These are phyloP conservation scores for Stenoptilia bipunctidactyla DNA, from an alignment of 2,888 invertebrate species.

Conservation along the genomic window DNA sequence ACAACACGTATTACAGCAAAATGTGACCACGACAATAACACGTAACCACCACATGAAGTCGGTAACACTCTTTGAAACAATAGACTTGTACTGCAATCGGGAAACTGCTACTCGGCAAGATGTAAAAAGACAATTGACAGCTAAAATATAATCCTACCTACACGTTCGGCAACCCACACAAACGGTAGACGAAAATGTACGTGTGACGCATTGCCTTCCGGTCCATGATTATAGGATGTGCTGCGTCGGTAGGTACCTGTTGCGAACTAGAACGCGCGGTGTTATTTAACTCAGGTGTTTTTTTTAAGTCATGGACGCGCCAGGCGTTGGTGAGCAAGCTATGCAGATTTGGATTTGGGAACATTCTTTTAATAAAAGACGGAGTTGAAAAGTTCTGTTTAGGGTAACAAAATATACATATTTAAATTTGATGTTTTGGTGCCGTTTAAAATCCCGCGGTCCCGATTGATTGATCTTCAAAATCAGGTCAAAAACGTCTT, in stretches of 20 bases:
- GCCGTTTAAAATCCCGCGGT: too few relatives aligned
- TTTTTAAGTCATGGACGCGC: not conserved
- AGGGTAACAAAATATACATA: too few relatives aligned
- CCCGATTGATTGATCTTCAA: too few relatives aligned
- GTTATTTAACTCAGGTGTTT: not conserved
- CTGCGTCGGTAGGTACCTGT: conserved; percentile 23
- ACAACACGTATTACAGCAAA: conserved; percentile 43
- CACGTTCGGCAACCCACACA: conserved; percentile 44
- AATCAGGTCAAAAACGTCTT: too few relatives aligned
- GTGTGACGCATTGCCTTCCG: conserved; percentile 67
- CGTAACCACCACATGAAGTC: conserved; percentile 25
- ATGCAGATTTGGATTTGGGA: too few relatives aligned
- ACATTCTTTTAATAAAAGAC: too few relatives aligned
- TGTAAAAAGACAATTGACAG: conserved; percentile 18
- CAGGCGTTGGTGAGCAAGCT: too few relatives aligned
- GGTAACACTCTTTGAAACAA: not conserved
- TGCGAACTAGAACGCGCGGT: not conserved
- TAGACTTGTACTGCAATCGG: conserved; percentile 2
- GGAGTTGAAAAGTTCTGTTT: too few relatives aligned
- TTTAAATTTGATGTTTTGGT: too few relatives aligned
- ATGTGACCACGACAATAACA: conserved; percentile 18
- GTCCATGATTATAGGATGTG: conserved; percentile 63
- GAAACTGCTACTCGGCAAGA: not conserved
- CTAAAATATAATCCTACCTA: conserved; percentile 26
- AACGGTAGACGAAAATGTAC: conserved; percentile 56